Evolutionary conservation across 2,888 invertebrate genomes (phyloP), one percentile per base, ranked within the genome.

Genomic region (Lottia gigantea): DNA sequence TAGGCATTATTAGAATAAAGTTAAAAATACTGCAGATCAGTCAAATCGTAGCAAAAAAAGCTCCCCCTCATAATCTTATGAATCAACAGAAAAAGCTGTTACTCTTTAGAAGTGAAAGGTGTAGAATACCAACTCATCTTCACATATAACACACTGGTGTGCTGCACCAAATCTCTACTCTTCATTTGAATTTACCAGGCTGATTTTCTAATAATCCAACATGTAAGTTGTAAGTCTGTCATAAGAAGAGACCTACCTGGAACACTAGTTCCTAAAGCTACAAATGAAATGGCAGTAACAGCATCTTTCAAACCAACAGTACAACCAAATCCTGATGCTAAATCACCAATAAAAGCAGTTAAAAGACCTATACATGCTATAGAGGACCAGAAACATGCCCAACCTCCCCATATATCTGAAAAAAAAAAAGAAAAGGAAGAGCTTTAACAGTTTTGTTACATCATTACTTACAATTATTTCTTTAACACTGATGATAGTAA

Each of bases 211-310:
- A 7, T 62, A 25, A 6, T 62, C 4, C 31, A 40, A 8, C 7
- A 6, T 23, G 23, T 65, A 25, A 0, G 15, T 40, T 40, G 40
- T 40, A 40, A 40, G 40, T 11, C 40, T 8, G 2, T 40, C 40
- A 40, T 6, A 1, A 8, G 19, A 46, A 62, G 47, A 64, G 62
- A 62, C 72, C 64, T 78, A 89, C 89, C 89, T 90, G 99, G 99
- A 90, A 99, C 94, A 90, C 97, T 97, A 76, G 99, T 99, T 80
- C 99, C 99, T 77, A 99, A 91, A 15, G 99, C 99, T 25, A 99
- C 98, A 88, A 99, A 96, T 62, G 96, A 94, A 83, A 99, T 96
- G 81, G 99, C 98, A 65, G 98, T 99, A 78, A 99, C 96, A 8
- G 96, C 93, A 89, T 99, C 98, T 90, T 95, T 94, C 85, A 99